These are phyloP conservation scores for Styela plicata DNA, from an alignment of 23 tunicate species.

Conservation along the genomic window DNA sequence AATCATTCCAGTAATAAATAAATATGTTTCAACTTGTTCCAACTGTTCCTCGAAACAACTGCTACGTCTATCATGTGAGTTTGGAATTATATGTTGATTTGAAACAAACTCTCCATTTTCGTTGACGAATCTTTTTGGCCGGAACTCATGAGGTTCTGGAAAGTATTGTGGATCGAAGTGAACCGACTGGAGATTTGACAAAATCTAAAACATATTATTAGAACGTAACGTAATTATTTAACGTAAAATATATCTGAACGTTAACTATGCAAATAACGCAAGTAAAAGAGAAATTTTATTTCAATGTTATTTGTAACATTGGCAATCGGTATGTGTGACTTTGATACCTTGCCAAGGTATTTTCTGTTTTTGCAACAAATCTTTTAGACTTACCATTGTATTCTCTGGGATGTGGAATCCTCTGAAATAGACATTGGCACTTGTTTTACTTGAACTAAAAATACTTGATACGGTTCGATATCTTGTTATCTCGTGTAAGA, in stretches of 20 bases:
- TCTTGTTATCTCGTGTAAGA: conserved; percentile 21
- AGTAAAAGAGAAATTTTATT: too few relatives aligned
- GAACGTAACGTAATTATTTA: too few relatives aligned
- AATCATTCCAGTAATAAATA: conserved; percentile 1
- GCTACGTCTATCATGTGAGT: conserved; percentile 6
- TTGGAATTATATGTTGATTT: neutral
- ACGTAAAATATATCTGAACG: too few relatives aligned
- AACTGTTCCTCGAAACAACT: conserved; percentile 6
- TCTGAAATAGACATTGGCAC: conserved; percentile 1
- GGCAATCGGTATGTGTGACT: neutral
- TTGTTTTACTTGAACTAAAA: conserved; percentile 25
- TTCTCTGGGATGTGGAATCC: conserved; percentile 32
- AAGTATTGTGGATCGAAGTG: conserved; percentile 23
- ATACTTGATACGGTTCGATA: conserved; percentile 15
- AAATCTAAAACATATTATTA: neutral
- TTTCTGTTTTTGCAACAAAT: neutral
- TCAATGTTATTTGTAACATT: neutral
- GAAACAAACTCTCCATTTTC: conserved; percentile 24
- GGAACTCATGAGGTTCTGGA: conserved; percentile 9
- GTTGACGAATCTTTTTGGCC: conserved; percentile 12
- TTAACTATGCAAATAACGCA: neutral
- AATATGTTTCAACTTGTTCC: neutral
- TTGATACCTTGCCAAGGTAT: neutral
- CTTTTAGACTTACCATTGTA: conserved; percentile 12
- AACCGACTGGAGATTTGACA: conserved; percentile 5